Evolutionary conservation across 2,113 vertebrate genomes (phyloP).

Genomic region (Gallinago undulata): DNA sequence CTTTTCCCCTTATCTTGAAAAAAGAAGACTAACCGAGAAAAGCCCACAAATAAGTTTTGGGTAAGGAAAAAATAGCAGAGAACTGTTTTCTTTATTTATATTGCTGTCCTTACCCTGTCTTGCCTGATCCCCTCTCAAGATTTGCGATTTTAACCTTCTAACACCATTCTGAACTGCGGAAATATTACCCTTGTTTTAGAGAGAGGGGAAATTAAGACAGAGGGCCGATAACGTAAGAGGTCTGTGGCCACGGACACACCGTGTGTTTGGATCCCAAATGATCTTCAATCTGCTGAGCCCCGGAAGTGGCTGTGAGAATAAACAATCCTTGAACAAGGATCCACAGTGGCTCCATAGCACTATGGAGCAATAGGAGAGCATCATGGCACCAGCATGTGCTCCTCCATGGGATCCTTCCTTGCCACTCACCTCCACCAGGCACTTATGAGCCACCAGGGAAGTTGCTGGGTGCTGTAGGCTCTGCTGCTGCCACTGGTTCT

Average conservation of each 20-base stretch:
- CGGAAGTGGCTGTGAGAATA: rapidly evolving
- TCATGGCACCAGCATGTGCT: rapidly evolving
- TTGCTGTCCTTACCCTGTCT: not conserved
- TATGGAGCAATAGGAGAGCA: rapidly evolving
- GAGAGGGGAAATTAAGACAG: not conserved
- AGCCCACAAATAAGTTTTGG: not conserved
- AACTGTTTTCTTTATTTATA: constrained; percentile 31
- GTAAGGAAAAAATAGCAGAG: not conserved
- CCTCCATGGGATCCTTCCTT: not conserved
- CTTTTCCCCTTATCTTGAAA: not conserved
- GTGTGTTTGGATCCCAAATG: not conserved
- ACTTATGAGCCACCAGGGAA: not conserved
- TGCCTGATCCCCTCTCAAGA: constrained; percentile 4
- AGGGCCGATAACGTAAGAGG: not conserved
- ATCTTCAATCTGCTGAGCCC: not conserved
- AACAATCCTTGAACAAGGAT: rapidly evolving
- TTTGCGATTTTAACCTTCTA: constrained; percentile 31
- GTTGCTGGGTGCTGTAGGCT: not conserved
- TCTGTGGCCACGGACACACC: rapidly evolving
- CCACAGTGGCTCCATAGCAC: rapidly evolving
- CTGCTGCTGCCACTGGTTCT: rapidly evolving
- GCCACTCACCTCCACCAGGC: not conserved
- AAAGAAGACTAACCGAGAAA: not conserved
- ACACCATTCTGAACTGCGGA: not conserved
- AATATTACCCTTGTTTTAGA: not conserved